Percentiles rank a stretch among this genome's conserved stretches.
These are phyloP conservation scores for Syndactyla subalaris DNA, from an alignment of 2,797 vertebrate species.

Conservation along the genomic window DNA sequence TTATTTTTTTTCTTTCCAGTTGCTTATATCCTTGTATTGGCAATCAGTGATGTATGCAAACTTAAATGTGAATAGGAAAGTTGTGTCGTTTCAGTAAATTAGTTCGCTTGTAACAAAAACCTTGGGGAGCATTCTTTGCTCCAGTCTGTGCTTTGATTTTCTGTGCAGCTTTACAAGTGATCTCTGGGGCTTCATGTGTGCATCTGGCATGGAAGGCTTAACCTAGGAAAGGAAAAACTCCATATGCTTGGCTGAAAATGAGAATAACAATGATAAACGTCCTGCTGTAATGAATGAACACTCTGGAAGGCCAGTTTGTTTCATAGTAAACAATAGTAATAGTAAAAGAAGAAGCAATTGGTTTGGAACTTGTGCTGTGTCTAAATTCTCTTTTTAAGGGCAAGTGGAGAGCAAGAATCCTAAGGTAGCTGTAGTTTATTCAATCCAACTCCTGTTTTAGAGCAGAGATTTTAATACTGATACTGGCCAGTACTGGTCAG, in stretches of 20 bases:
- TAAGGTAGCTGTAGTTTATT: neutral
- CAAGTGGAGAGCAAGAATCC: neutral
- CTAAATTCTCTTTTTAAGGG: neutral
- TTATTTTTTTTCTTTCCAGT: neutral
- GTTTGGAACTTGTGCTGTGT: neutral
- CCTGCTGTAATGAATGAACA: neutral
- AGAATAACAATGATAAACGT: neutral
- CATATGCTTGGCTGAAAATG: neutral
- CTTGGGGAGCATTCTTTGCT: neutral
- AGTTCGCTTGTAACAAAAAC: neutral
- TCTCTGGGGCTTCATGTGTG: neutral
- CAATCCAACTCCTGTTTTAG: neutral
- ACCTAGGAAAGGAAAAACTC: neutral
- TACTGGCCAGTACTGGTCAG: neutral
- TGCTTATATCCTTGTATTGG: neutral
- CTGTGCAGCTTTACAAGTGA: neutral
- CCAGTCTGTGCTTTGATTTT: neutral
- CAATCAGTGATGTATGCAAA: neutral
- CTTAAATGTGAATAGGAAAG: neutral
- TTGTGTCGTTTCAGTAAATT: neutral
- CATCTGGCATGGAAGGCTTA: conserved; percentile 1
- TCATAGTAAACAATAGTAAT: neutral
- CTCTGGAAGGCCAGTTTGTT: neutral
- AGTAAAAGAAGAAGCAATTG: neutral
- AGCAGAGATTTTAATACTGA: neutral